These are phyloP conservation scores for Sebastes nivosus DNA, from an alignment of 2,797 vertebrate species.

Conservation along the genomic window DNA sequence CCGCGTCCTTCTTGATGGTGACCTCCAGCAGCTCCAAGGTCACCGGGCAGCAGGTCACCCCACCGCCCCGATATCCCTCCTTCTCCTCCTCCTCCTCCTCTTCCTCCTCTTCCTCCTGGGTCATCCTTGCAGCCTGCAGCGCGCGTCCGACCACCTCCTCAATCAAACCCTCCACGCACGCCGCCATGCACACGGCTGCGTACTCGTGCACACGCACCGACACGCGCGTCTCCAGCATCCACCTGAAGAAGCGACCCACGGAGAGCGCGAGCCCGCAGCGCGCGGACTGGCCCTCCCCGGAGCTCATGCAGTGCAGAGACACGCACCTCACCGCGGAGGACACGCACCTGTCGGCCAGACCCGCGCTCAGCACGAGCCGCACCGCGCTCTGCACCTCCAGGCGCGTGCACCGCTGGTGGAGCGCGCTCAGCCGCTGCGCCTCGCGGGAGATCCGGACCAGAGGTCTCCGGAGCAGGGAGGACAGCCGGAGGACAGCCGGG, in stretches of 20 bases:
- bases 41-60: conserved; percentile 62
- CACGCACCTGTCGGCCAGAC: conserved; percentile 86
- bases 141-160: conserved; percentile 88
- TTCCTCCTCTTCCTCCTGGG: background rate
- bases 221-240: conserved; percentile 96
- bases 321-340: conserved; percentile 87
- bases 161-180: conserved; percentile 89
- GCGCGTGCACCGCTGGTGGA: conserved; percentile 91
- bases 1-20: conserved; percentile 88
- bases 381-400: conserved; percentile 92
- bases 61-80: too few relatives aligned
- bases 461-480: conserved; percentile 84
- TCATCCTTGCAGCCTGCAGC: conserved; percentile 74
- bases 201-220: conserved; percentile 93
- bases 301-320: conserved; percentile 94
- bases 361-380: conserved; percentile 90
- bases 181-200: conserved; percentile 88
- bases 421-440: conserved; percentile 90
- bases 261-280: conserved; percentile 90
- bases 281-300: conserved; percentile 88
- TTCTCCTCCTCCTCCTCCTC: background rate
- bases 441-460: conserved; percentile 89
- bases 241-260: conserved; percentile 93
- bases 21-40: conserved; percentile 85
- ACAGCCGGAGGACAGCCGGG: conserved; percentile 85